phyloP scores from a whole-genome alignment of 2,113 vertebrate species.

The Colaptes auratus region DNA sequence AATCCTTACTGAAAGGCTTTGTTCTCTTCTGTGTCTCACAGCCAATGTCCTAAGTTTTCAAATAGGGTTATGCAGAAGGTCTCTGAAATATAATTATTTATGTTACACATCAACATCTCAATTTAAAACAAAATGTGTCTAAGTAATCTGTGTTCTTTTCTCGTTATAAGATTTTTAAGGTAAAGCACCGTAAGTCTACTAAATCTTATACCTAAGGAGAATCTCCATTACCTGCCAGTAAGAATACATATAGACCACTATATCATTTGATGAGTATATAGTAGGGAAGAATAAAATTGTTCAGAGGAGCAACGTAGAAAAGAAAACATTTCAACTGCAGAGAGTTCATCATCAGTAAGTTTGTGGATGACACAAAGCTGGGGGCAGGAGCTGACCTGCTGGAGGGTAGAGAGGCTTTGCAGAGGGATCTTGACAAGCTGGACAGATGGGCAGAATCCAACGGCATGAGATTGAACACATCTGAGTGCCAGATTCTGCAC shows the following conservation, averaged over 20 bases:
- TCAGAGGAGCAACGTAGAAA: background rate
- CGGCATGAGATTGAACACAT: no score
- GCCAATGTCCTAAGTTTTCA: background rate
- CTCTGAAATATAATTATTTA: background rate
- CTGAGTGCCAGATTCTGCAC: no score
- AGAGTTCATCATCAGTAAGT: no score
- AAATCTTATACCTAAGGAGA: background rate
- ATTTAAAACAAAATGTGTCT: background rate
- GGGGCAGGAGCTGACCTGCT: no score
- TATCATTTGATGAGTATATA: background rate
- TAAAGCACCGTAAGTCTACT: background rate
- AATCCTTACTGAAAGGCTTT: background rate
- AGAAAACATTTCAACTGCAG: no score
- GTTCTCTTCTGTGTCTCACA: background rate
- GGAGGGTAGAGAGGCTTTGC: no score
- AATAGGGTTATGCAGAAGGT: background rate
- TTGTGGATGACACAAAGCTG: no score
- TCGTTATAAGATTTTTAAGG: background rate
- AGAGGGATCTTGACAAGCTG: no score
- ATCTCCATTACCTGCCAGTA: background rate
- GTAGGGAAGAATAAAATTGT: background rate
- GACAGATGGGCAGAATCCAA: no score
- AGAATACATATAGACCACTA: background rate
- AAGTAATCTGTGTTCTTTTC: background rate
- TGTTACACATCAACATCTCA: rapidly evolving